Percentiles rank a stretch among this genome's conserved stretches.
Conservation (phyloP, 2,888 invertebrate genomes). For the Drosophila mimica region DNA sequence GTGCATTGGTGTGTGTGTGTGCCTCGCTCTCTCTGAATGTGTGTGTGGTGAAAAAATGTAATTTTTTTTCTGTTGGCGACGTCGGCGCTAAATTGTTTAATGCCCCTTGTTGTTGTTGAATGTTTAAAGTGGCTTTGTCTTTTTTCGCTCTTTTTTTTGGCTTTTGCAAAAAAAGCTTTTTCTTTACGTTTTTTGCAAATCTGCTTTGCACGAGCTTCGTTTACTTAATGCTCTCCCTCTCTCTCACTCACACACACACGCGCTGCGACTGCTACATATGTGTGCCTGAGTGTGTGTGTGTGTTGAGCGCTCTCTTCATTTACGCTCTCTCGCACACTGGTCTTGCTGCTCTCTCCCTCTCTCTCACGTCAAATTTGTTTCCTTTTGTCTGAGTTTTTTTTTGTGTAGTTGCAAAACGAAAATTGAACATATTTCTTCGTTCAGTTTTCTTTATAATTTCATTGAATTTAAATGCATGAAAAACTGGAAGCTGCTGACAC, state of each 20-base stretch:
- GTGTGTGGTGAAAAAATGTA: constrained; percentile 64
- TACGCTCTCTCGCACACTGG: constrained; percentile 20
- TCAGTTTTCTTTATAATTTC: constrained; percentile 60
- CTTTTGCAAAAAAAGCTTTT: constrained; percentile 44
- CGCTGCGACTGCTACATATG: constrained; percentile 25
- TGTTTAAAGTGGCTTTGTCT: constrained; percentile 63
- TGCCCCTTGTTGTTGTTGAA: constrained; percentile 53
- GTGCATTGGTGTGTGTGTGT: constrained; percentile 32
- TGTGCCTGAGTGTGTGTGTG: constrained; percentile 8
- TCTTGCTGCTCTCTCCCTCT: constrained; percentile 12
- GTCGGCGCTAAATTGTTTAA: constrained; percentile 58
- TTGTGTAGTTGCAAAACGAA: constrained; percentile 61
- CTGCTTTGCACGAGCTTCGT: constrained; percentile 74
- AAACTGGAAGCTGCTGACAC: constrained; percentile 29
- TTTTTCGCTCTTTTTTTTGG: constrained; percentile 52
- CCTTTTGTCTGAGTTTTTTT: constrained; percentile 74
- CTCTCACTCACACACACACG: constrained; percentile 23
- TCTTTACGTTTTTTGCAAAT: constrained; percentile 59
- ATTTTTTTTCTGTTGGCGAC: constrained; percentile 46
- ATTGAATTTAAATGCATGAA: constrained; percentile 55
- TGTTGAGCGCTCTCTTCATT: constrained; percentile 25
- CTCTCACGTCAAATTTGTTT: constrained; percentile 68
- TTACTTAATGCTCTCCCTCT: constrained; percentile 64
- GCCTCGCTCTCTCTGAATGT: constrained; percentile 23
- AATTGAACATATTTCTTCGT: constrained; percentile 69